A percentile compares a stretch with the other conserved stretches of the same genome.
These are phyloP conservation scores for Ptychodera flava DNA, from an alignment of 35 echinoderm and acorn worm genomes.

Conservation along the genomic window DNA sequence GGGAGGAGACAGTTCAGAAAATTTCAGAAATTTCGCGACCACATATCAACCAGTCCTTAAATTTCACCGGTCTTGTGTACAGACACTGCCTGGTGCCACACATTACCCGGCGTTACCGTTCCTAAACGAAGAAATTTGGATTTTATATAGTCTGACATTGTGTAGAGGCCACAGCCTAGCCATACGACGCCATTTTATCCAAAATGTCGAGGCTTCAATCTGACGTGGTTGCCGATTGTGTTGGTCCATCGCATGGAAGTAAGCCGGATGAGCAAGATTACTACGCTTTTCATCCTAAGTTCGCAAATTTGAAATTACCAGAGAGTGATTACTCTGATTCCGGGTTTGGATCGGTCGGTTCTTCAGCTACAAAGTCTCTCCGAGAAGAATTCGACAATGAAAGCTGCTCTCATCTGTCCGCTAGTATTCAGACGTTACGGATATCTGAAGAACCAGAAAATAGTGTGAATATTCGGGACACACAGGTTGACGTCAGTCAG, in stretches of 20 bases:
- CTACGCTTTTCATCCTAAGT: not conserved
- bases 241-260: not conserved
- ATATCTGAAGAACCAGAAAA: not conserved
- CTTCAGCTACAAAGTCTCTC: not conserved
- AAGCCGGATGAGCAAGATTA: not conserved
- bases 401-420: not conserved
- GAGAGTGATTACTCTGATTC: not conserved
- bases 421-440: not conserved
- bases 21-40: too few relatives aligned
- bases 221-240: not conserved
- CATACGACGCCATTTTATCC: not conserved
- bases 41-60: too few relatives aligned
- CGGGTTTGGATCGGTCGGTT: not conserved
- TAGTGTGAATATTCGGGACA: too few relatives aligned
- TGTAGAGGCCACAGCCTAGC: too few relatives aligned
- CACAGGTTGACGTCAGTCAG: too few relatives aligned
- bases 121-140: too few relatives aligned
- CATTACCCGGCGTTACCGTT: too few relatives aligned
- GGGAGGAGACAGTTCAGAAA: too few relatives aligned
- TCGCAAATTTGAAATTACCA: not conserved
- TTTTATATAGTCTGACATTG: too few relatives aligned
- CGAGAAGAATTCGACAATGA: not conserved
- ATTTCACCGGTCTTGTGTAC: too few relatives aligned
- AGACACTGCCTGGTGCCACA: too few relatives aligned
- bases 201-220: not conserved